Conservation (phyloP, 2,113 vertebrate genomes). For the Ursus arctos region DNA sequence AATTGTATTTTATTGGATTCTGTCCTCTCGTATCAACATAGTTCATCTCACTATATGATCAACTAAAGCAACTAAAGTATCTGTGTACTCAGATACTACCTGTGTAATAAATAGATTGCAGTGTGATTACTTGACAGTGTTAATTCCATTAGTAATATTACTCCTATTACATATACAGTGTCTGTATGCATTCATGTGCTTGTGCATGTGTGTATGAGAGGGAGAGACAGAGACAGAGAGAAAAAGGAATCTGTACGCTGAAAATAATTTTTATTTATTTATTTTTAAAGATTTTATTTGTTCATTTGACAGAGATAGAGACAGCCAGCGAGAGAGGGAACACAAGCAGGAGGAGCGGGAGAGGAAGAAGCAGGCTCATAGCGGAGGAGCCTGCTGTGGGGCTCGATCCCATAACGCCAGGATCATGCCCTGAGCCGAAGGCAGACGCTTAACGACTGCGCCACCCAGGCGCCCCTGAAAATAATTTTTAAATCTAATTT, state of each 20-base stretch:
- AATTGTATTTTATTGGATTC: not conserved
- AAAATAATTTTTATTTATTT: not conserved
- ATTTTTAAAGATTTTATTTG: no score
- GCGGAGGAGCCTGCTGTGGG: no score
- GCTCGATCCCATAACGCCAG: no score
- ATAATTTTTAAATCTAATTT: conserved; percentile 27
- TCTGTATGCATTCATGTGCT: not conserved
- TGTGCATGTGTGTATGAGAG: not conserved
- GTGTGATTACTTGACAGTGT: not conserved
- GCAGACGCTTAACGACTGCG: no score
- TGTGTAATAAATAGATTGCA: not conserved
- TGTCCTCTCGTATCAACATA: not conserved
- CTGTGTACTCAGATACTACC: not conserved
- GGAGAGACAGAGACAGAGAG: not conserved
- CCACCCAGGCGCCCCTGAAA: not conserved
- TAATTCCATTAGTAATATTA: not conserved
- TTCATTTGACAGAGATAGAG: no score
- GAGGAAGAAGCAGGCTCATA: no score
- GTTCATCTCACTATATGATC: not conserved
- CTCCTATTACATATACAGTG: not conserved
- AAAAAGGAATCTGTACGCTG: not conserved
- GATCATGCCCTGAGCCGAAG: no score
- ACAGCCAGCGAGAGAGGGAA: no score
- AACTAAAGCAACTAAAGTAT: not conserved
- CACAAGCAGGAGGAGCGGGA: no score